These are phyloP conservation scores for Leptosomus discolor DNA, from an alignment of 2,113 vertebrate genomes.

Conservation along the genomic window DNA sequence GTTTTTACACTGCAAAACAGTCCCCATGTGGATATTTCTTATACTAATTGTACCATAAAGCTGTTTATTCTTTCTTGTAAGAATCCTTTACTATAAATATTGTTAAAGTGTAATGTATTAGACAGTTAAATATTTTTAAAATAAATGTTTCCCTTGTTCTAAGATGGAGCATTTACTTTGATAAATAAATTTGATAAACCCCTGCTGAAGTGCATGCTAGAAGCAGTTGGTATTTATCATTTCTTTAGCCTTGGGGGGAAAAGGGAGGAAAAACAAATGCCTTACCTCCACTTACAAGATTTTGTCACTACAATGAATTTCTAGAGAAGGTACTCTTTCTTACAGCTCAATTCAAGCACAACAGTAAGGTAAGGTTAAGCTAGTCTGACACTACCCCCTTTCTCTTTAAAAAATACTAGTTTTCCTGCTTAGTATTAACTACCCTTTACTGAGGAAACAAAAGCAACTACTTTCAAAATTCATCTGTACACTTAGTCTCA, in stretches of 20 bases:
- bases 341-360: not conserved
- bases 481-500: not conserved
- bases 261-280: not conserved
- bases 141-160: slow-evolving; percentile 93
- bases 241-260: not conserved
- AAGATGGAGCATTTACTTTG: slow-evolving; percentile 69
- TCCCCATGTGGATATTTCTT: slow-evolving; percentile 89
- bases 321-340: not conserved
- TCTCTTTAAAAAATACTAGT: not conserved
- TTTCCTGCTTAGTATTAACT: not conserved
- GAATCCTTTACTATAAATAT: slow-evolving; percentile 99
- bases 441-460: not conserved
- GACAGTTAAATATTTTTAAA: slow-evolving; percentile 98
- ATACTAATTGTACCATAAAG: slow-evolving; percentile 94
- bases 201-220: slow-evolving; percentile 30
- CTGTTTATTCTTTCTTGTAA: slow-evolving; percentile 97
- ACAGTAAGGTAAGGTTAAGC: not conserved
- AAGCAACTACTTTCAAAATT: not conserved
- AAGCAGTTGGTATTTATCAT: not conserved
- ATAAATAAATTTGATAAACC: slow-evolving; percentile 63
- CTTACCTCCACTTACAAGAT: not conserved
- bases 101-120: slow-evolving; percentile 98
- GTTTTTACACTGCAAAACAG: slow-evolving; percentile 91
- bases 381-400: not conserved
- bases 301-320: not conserved